Evolutionary conservation across 2,797 vertebrate species (phyloP).

Genomic region (Australoheros facetus): DNA sequence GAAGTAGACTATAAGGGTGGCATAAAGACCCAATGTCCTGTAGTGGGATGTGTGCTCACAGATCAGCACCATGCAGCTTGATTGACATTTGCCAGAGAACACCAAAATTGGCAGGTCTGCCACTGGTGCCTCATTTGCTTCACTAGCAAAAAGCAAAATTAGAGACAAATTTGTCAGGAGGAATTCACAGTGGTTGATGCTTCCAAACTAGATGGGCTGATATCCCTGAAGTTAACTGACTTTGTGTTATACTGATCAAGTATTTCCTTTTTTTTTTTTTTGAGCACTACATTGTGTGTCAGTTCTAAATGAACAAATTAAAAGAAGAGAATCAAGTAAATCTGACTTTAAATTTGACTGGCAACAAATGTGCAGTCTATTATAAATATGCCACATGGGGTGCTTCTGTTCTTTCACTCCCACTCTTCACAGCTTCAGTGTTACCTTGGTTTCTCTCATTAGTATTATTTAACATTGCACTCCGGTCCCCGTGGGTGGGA

Average conservation of each 20-base stretch:
- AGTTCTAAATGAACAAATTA: neutral
- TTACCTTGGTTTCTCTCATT: conserved; percentile 55
- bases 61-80: neutral
- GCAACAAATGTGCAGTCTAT: conserved; percentile 17
- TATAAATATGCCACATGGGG: conserved; percentile 1
- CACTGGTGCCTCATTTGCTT: neutral
- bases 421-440: conserved; percentile 34
- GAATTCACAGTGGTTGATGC: fast-evolving
- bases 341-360: neutral
- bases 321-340: neutral
- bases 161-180: too few species aligned
- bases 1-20: neutral
- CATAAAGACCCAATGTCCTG: neutral
- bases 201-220: neutral
- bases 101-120: neutral
- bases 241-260: neutral
- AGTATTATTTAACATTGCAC: conserved; percentile 66
- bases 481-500: conserved; percentile 35
- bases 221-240: neutral
- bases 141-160: neutral
- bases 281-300: neutral
- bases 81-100: neutral
- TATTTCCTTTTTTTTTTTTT: neutral
- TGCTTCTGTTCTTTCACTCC: conserved; percentile 26
- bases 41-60: neutral